phyloP scores from a whole-genome alignment of 2,113 vertebrate species.

The Vidua macroura region DNA sequence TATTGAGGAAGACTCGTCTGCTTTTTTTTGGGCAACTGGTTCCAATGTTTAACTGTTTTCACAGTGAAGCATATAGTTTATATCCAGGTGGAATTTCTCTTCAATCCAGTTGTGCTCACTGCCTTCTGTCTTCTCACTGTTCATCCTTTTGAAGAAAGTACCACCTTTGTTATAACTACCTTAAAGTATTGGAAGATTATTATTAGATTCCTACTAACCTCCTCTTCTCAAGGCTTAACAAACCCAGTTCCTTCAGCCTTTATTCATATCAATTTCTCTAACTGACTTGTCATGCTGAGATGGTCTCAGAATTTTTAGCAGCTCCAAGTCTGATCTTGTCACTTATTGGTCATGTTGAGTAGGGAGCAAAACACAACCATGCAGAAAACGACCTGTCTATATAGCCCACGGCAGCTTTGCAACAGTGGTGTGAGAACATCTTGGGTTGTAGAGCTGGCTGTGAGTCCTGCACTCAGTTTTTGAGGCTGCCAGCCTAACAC shows the following conservation, averaged over 20 bases:
- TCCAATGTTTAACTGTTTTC: neutral
- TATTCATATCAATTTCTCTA: neutral
- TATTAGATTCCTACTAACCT: neutral
- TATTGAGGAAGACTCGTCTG: neutral
- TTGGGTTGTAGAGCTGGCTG: neutral
- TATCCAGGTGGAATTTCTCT: neutral
- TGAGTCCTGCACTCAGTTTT: neutral
- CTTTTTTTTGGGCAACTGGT: neutral
- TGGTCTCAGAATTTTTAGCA: neutral
- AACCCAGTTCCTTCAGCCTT: neutral
- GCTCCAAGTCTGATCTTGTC: neutral
- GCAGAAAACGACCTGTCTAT: neutral
- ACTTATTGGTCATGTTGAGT: neutral
- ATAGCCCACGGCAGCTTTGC: neutral
- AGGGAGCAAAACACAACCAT: neutral
- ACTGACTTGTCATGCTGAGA: neutral
- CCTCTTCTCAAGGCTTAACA: neutral
- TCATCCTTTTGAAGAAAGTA: neutral
- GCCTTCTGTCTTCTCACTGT: neutral
- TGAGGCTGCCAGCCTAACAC: neutral
- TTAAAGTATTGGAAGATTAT: neutral
- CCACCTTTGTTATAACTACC: neutral
- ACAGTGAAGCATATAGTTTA: neutral
- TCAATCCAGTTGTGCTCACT: neutral
- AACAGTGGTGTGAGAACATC: neutral